Conservation (phyloP, 2,888 invertebrate species). For the Hydraecia micacea region DNA sequence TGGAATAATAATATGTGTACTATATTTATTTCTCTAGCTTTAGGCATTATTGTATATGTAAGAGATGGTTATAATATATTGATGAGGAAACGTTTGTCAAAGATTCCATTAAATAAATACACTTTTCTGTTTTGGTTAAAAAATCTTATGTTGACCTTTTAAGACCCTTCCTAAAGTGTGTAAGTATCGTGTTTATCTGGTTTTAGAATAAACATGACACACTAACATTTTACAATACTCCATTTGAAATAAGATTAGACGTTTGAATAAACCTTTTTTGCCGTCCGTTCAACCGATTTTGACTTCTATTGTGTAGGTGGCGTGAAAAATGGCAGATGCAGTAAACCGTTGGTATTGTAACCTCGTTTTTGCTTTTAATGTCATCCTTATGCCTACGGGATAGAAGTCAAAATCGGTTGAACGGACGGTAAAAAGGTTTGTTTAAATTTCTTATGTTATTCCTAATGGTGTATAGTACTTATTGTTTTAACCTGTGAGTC, state of each 20-base stretch:
- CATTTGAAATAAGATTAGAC: too few relatives aligned
- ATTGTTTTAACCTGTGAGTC: slow-evolving; percentile 11
- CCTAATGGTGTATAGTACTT: too few relatives aligned
- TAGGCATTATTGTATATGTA: slow-evolving; percentile 81
- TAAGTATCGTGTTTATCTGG: slow-evolving; percentile 19
- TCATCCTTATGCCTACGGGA: too few relatives aligned
- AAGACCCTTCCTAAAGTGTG: slow-evolving; percentile 35
- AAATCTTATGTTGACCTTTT: slow-evolving; percentile 42
- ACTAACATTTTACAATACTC: not conserved
- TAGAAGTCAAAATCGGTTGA: too few relatives aligned
- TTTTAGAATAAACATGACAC: slow-evolving; percentile 3
- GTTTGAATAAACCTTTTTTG: too few relatives aligned
- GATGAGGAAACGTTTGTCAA: slow-evolving; percentile 71
- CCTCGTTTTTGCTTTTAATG: too few relatives aligned
- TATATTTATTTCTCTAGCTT: slow-evolving; percentile 80
- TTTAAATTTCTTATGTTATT: too few relatives aligned
- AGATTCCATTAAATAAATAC: slow-evolving; percentile 84
- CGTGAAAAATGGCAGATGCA: too few relatives aligned
- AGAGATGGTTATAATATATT: slow-evolving; percentile 73
- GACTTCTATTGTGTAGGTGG: too few relatives aligned
- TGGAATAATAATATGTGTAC: slow-evolving; percentile 75
- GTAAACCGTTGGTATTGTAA: too few relatives aligned
- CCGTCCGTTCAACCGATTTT: too few relatives aligned
- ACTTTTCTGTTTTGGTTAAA: slow-evolving; percentile 73
- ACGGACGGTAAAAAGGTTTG: too few relatives aligned